These are phyloP conservation scores for Erpornis zantholeuca DNA, from an alignment of 2,113 vertebrate genomes.

Conservation along the genomic window DNA sequence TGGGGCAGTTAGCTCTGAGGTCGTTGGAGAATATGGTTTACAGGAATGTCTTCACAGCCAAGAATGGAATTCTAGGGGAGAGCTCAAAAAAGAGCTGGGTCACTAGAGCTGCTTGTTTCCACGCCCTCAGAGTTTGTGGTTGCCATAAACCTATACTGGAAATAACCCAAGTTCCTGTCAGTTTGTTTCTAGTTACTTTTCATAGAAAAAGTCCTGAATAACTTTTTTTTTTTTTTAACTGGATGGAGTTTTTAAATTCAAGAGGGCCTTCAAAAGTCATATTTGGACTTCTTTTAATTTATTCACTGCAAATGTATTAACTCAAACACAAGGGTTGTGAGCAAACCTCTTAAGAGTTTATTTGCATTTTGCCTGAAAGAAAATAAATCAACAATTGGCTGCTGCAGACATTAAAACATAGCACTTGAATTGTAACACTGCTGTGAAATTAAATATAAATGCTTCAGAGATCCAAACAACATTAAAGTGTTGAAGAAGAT, in stretches of 20 bases:
- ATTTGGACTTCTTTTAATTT: conserved; percentile 28
- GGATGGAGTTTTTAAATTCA: background rate
- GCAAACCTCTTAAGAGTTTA: conserved; percentile 59
- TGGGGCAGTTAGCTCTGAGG: background rate
- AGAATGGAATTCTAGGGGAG: background rate
- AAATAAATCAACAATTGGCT: conserved; percentile 61
- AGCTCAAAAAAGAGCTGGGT: background rate
- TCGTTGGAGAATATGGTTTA: background rate
- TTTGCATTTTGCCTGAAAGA: conserved; percentile 65
- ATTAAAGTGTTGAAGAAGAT: conserved; percentile 42
- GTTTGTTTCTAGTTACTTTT: background rate
- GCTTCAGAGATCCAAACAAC: conserved; percentile 27
- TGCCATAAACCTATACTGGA: background rate
- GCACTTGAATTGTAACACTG: conserved; percentile 11
- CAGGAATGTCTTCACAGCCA: background rate
- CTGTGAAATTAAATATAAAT: conserved; percentile 63
- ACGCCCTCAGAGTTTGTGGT: background rate
- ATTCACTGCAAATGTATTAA: conserved; percentile 26
- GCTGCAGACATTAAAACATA: conserved; percentile 41
- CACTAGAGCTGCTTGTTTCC: background rate
- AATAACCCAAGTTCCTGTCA: background rate
- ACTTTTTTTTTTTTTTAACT: background rate
- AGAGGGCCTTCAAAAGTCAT: background rate
- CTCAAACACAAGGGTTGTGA: conserved; percentile 14
- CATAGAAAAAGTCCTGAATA: background rate